Evolutionary conservation across 2,797 vertebrate genomes (phyloP).

Genomic region (Synaphobranchus kaupii): DNA sequence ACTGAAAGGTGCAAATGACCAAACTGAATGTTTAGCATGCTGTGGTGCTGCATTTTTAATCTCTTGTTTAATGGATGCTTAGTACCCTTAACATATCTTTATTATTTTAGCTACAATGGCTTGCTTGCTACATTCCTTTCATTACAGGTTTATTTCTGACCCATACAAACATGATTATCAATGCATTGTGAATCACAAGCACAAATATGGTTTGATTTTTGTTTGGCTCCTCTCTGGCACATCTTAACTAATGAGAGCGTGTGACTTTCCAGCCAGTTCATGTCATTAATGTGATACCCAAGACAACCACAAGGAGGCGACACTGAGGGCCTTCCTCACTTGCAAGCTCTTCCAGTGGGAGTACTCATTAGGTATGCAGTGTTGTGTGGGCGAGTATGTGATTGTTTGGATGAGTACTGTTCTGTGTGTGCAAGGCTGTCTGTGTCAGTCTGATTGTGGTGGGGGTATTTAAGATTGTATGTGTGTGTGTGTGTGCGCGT

Average conservation of each 20-base stretch:
- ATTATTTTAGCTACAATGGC: background rate
- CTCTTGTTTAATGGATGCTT: background rate
- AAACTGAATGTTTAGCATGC: background rate
- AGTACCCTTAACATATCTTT: background rate
- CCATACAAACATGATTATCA: background rate
- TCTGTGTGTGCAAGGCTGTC: background rate
- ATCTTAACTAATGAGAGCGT: conserved; percentile 92
- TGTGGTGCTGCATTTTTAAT: background rate
- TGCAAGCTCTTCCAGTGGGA: conserved; percentile 98
- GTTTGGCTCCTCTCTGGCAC: conserved; percentile 59
- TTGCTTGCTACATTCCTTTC: background rate
- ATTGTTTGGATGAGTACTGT: background rate
- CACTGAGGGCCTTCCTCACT: conserved; percentile 94
- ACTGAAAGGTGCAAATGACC: conserved; percentile 85
- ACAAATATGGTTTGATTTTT: background rate
- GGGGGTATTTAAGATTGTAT: background rate
- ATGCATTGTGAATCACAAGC: too few species aligned
- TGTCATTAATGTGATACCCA: conserved; percentile 97
- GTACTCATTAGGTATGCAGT: conserved; percentile 58
- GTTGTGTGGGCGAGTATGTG: background rate
- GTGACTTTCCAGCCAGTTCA: conserved; percentile 94
- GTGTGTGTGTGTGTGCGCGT: background rate
- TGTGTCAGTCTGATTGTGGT: background rate
- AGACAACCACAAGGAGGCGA: conserved; percentile 98
- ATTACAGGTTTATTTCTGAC: too few species aligned